These are phyloP conservation scores for Acrocephalus kingi DNA, from an alignment of 2,113 vertebrate species.

Conservation along the genomic window DNA sequence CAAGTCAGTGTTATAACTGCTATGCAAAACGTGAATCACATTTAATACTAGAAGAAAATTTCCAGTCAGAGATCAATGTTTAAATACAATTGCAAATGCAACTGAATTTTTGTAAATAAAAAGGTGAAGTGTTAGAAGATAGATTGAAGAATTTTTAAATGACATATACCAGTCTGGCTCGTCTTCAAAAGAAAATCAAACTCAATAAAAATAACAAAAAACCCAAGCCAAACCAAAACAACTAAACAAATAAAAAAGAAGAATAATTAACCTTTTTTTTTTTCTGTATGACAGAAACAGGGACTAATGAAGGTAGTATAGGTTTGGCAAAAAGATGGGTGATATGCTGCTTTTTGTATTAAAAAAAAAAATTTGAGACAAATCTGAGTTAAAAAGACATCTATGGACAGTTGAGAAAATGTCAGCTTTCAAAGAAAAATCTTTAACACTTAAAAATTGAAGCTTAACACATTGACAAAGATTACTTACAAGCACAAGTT, in stretches of 20 bases:
- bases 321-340: background rate
- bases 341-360: background rate
- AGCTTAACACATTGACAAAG: background rate
- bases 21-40: background rate
- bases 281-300: background rate
- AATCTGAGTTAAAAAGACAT: background rate
- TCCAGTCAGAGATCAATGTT: background rate
- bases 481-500: background rate
- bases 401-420: background rate
- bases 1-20: rapidly evolving
- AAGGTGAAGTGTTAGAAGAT: background rate
- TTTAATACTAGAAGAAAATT: background rate
- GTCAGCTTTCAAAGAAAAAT: background rate
- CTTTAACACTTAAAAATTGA: background rate
- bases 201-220: background rate
- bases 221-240: background rate
- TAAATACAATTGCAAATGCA: background rate
- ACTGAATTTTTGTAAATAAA: background rate
- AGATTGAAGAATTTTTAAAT: background rate
- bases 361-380: background rate
- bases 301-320: background rate
- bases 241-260: background rate
- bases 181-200: background rate
- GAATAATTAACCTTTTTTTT: background rate
- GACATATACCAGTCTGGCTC: background rate